Conservation (phyloP, 2,113 vertebrate genomes). For the Thymallus thymallus region DNA sequence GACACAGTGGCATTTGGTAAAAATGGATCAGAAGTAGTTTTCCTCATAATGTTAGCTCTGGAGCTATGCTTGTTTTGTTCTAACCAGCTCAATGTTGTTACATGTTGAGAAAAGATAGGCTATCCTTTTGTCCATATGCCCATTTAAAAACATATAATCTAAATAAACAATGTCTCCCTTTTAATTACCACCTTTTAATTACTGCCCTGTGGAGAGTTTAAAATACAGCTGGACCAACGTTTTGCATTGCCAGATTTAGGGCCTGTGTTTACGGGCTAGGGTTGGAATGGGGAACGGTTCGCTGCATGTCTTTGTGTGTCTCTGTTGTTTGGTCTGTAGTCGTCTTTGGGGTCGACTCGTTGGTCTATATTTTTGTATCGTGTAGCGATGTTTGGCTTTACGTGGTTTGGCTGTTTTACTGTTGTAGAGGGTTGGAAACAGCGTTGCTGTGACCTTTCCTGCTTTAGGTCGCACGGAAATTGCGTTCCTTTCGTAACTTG, state of each 20-base stretch:
- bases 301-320: conserved; percentile 21
- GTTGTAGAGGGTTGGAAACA: neutral
- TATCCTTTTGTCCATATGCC: neutral
- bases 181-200: conserved; percentile 76
- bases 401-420: neutral
- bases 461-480: neutral
- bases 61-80: too few species aligned
- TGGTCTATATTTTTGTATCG: conserved; percentile 14
- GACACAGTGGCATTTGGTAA: too few species aligned
- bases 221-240: conserved; percentile 60
- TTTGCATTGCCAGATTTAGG: conserved; percentile 10
- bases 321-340: conserved; percentile 40
- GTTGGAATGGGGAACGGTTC: conserved; percentile 56
- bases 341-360: neutral
- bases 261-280: conserved; percentile 64
- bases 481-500: too few species aligned
- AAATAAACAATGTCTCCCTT: conserved; percentile 72
- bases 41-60: too few species aligned
- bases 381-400: neutral
- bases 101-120: neutral
- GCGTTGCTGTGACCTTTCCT: neutral
- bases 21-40: too few species aligned
- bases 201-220: conserved; percentile 67
- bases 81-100: too few species aligned
- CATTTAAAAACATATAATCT: conserved; percentile 43